phyloP scores from a whole-genome alignment of 2,113 vertebrate genomes.

The Burhinus bistriatus region DNA sequence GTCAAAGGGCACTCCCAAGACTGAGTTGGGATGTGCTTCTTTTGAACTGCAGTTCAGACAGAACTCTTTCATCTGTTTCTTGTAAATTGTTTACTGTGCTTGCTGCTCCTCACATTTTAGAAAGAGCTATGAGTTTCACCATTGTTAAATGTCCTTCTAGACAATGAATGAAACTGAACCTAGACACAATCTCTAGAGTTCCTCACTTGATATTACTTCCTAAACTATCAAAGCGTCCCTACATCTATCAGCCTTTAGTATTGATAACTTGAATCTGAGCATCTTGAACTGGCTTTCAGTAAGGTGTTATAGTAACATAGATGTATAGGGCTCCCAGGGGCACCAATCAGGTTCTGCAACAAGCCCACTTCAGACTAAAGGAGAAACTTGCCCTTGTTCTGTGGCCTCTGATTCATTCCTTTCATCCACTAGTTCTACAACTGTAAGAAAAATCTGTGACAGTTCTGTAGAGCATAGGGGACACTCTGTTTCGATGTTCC shows the following conservation, averaged over 20 bases:
- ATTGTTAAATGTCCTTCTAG: not conserved
- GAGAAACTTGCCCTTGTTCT: not conserved
- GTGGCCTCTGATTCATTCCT: not conserved
- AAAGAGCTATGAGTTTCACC: not conserved
- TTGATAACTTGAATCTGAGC: not conserved
- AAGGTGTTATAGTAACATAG: not conserved
- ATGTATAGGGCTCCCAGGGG: not conserved
- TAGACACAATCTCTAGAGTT: not conserved
- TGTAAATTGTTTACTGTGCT: not conserved
- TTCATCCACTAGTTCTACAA: not conserved
- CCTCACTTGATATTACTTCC: not conserved
- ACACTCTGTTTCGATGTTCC: not conserved
- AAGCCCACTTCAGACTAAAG: not conserved
- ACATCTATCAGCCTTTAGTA: not conserved
- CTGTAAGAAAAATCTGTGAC: not conserved
- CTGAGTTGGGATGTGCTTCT: slow-evolving; percentile 9
- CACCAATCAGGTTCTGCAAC: not conserved
- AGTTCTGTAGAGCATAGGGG: not conserved
- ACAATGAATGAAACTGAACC: not conserved
- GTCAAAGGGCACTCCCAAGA: slow-evolving; percentile 17
- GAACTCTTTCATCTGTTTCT: not conserved
- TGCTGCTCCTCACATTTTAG: not conserved
- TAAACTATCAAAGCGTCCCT: not conserved
- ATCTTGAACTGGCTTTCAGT: not conserved
- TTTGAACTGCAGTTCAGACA: slow-evolving; percentile 42